Evolutionary conservation across 2,113 vertebrate species (phyloP), one percentile per base, ranked within the genome.

Genomic region (Leucosticte australis): DNA sequence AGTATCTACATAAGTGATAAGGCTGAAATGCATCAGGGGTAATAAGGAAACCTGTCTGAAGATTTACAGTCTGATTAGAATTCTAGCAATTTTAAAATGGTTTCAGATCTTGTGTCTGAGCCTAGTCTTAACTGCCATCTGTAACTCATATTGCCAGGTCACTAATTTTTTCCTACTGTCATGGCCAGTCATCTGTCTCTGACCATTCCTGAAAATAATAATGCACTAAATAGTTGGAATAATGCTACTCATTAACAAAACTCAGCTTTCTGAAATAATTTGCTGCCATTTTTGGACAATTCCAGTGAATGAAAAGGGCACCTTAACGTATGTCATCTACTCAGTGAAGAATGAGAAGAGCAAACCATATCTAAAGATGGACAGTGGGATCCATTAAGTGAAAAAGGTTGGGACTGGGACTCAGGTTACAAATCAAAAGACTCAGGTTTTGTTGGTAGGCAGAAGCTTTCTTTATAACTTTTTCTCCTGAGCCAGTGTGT

Each of bases 291-390:
- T 98, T 95, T 97, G 97, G 86, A 98, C 97, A 91, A 98, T 98
- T 96, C 97, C 97, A 87, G 97, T 98, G 96, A 98, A 98, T 90
- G 97, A 98, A 96, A 98, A 98, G 95, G 97, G 97, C 95, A 97
- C 97, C 84, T 97, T 97, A 96, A 97, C 75, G 4, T 98, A 97
- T 90, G 98, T 98, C 94, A 98, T 98, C 97, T 98, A 97, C 94
- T 98, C 96, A 8, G 97, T 98, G 96, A 98, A 98, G 96, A 98
- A 98, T 56, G 97, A 97, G 87, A 98, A 98, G 97, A 98, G 97
- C 94, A 98, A 98, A 90, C 53, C 95, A 62, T 97, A 98, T 87
- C 97, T 98, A 93, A 98, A 98, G 92, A 94, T 97, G 89, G 97
- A 97, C 68, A 97, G 96, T 90, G 90, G 96, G 46, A 94, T 97